Base-by-base conservation (phyloP, 2,888 invertebrate species). In the Athalia cordata region DNA sequence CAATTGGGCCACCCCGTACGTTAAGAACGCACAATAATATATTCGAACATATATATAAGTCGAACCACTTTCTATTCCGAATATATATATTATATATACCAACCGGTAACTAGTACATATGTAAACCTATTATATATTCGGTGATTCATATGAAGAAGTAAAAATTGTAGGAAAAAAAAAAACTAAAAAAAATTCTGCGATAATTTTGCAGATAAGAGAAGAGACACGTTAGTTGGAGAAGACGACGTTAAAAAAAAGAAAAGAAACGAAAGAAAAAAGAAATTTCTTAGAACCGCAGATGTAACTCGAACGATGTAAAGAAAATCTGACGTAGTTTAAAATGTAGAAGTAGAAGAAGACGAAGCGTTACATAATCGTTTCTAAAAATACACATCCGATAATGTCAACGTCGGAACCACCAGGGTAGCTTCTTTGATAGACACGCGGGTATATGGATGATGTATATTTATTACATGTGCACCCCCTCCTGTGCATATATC, bases 51-150 rank as follows among this genome's bases (percentile, higher is more conserved):
- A 29, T 52, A 8, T 9, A 29, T 52, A 52, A 50, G 52, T 55
- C 29, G 55, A 15, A 55, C 68, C 43, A 52, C 68, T 68, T 68
- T 68, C 68, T 68, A 68, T 55, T 68, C 55, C 11, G 29, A 55
- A 55, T 50, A 50, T 67, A 68, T 29, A 50, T 29, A 68, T 52
- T 55, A 68, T 29, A 55, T 67, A 29, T 52, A 11, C 52, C 9
- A 49, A 49, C 52, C 9, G 15, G 29, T 52, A 67, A 55, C 55
- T 43, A 50, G 68, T 29, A 29, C 29, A 52, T 52, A 6, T 1
- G 64, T 8, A 13, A 3, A 8, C 9, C 7, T 29, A 9, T 13
- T 11, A 47, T 65, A 52, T 68, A 52, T 13, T 29, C 29, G 15
- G 45, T 9, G 15, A 8, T 65, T 65, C 5, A 13, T 47, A 65